Base-by-base conservation (phyloP, 2,113 vertebrate species). In the Eupsittula cactorum region DNA sequence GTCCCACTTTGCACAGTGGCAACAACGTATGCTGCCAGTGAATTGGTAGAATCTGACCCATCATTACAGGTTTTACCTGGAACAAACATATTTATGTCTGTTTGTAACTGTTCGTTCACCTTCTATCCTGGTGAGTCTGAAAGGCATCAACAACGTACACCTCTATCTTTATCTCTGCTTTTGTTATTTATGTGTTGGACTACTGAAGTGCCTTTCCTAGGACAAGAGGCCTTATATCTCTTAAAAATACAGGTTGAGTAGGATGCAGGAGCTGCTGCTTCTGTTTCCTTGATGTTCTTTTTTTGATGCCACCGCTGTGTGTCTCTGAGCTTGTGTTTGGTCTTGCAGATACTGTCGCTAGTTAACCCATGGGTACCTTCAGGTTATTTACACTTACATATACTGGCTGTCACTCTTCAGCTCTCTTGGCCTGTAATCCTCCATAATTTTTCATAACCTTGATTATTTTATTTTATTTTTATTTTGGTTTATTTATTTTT, bases 1-100 rank as follows among this genome's bases (percentile, higher is more conserved):
- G 37, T 39, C 62, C 31, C 33, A 29, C 3, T 0, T 25, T 42
- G 37, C n/a, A 41, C 16, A 0, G 46, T 37, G 28, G 49, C 41
- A 57, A 37, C 37, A 29, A 55, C 63, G 27, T 15, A 1, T 65
- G 79, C 44, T 64, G 31, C 64, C 7, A 6, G 71, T 42, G 16
- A 70, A 39, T 25, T 64, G 75, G 46, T 47, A 33, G 28, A 47
- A 55, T 52, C 69, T 71, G 82, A 75, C 39, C 59, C 82, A 47
- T 70, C 35, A 6, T 92, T 83, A 15, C 46, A 19, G 88, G 24
- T 68, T 88, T 92, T 88, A 62, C 42, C 42, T 76, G 76, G 20
- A 92, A 28, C 47, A 64, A 71, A 47, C 3, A 3, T 74, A 69
- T 83, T 90, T 93, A 60, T 88, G 88, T 83, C 82, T 81, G 31